Conservation (phyloP, 2,797 vertebrate species). For the Tolypeutes matacus region DNA sequence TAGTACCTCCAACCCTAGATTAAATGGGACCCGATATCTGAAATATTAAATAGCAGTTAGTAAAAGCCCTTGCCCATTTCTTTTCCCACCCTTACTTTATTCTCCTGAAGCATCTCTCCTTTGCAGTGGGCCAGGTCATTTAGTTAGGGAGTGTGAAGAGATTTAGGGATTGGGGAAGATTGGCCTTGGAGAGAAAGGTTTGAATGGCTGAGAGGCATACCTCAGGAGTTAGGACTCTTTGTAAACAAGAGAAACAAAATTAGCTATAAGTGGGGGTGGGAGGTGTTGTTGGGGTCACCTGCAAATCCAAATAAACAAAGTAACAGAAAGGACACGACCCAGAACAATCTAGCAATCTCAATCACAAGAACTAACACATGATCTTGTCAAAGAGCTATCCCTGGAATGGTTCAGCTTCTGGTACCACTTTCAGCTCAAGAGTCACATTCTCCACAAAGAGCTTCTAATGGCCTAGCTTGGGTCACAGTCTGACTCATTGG, state of each 20-base stretch:
- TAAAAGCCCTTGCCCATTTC: neutral
- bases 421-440: neutral
- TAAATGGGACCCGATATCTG: conserved; percentile 10
- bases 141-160: neutral
- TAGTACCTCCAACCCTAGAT: conserved; percentile 58
- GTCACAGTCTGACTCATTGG: neutral
- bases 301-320: conserved; percentile 34
- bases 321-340: neutral
- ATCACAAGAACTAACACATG: neutral
- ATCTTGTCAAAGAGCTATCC: neutral
- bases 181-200: neutral
- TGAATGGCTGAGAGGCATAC: neutral
- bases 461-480: neutral
- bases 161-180: neutral
- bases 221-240: neutral
- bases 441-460: conserved; percentile 21
- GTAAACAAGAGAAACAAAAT: neutral
- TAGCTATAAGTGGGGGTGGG: neutral
- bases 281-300: neutral
- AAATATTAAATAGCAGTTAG: conserved; percentile 56
- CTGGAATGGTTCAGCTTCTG: neutral
- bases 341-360: neutral
- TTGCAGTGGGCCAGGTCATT: neutral
- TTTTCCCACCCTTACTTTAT: conserved; percentile 23
- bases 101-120: neutral